Conservation (phyloP, 2,888 invertebrate species). For the Actias luna region DNA sequence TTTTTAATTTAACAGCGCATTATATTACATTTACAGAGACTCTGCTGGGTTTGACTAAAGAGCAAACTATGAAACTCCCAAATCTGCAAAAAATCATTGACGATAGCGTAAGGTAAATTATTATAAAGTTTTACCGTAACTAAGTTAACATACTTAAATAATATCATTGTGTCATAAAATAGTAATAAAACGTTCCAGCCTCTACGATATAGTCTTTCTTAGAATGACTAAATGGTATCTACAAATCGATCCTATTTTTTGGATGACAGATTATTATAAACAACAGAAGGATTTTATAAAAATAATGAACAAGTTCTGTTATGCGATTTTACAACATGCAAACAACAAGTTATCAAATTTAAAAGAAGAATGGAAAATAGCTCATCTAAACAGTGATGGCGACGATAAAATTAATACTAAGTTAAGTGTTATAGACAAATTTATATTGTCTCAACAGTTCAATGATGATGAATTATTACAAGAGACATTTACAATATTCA, state of each 20-base stretch:
- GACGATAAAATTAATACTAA: constrained; percentile 46
- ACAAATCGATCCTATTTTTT: constrained; percentile 60
- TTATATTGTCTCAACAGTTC: constrained; percentile 56
- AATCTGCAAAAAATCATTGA: constrained; percentile 49
- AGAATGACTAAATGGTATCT: constrained; percentile 71
- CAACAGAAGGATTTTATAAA: constrained; percentile 34
- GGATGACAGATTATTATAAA: constrained; percentile 39
- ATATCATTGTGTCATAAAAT: not conserved
- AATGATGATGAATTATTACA: constrained; percentile 41
- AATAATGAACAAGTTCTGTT: constrained; percentile 35
- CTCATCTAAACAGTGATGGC: constrained; percentile 42
- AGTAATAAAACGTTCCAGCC: constrained; percentile 39
- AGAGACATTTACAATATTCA: constrained; percentile 67
- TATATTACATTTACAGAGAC: constrained; percentile 49
- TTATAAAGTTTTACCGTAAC: not conserved
- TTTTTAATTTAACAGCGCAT: not conserved
- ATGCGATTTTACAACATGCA: constrained; percentile 41
- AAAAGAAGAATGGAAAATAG: constrained; percentile 29
- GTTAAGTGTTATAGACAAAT: constrained; percentile 64
- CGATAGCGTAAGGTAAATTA: constrained; percentile 42
- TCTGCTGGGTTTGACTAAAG: constrained; percentile 59
- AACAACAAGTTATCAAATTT: constrained; percentile 37
- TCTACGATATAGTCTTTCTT: constrained; percentile 54
- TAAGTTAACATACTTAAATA: not conserved
- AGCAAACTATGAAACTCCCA: constrained; percentile 52